A percentile compares a stretch with the other conserved stretches of the same genome.
Evolutionary conservation across 1,140 invertebrate species (phyloP).

Genomic region (Camponotus vicinus): DNA sequence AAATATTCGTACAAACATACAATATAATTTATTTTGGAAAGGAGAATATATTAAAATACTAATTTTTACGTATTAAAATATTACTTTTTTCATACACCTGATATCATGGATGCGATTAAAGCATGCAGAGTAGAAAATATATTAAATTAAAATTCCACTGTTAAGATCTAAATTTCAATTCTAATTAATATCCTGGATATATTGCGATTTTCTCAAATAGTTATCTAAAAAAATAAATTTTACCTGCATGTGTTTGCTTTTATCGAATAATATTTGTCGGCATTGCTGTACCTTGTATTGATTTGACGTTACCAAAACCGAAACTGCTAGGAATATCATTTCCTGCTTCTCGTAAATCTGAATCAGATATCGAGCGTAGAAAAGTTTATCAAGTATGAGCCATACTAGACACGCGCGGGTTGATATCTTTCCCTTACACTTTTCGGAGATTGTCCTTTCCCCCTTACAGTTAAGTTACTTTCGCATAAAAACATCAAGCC

Average conservation of each 20-base stretch:
- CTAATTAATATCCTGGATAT: neutral
- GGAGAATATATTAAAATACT: neutral
- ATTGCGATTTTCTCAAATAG: neutral
- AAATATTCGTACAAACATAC: neutral
- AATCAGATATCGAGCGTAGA: constrained; percentile 36
- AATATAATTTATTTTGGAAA: neutral
- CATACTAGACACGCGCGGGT: constrained; percentile 19
- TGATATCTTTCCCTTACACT: constrained; percentile 44
- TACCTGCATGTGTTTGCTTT: neutral
- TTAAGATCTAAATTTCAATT: neutral
- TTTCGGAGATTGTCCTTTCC: neutral
- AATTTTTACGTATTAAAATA: neutral
- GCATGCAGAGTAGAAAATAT: neutral
- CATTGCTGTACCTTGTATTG: neutral
- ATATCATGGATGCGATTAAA: neutral
- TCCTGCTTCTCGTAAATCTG: constrained; percentile 1
- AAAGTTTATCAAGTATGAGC: constrained; percentile 30
- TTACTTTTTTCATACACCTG: neutral
- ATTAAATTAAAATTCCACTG: constrained; percentile 8
- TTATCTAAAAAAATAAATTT: neutral
- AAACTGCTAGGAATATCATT: neutral
- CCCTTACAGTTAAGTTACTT: constrained; percentile 13
- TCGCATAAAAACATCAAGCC: neutral
- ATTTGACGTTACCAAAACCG: constrained; percentile 1
- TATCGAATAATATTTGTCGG: constrained; percentile 7